Conservation (phyloP, 2,113 vertebrate genomes). For the Axis porcinus region DNA sequence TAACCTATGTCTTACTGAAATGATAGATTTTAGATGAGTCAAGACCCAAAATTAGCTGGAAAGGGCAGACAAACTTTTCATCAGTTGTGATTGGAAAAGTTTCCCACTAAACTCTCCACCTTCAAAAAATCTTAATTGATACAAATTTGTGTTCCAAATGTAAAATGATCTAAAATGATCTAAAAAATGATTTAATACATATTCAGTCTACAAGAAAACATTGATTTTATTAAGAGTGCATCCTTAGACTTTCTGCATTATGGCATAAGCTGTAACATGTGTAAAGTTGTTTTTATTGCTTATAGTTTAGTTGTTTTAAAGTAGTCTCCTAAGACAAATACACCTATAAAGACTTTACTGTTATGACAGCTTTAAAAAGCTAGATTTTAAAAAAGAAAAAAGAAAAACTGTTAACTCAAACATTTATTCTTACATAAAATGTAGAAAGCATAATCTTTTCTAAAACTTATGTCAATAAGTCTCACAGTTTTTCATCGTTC, state of each 20-base stretch:
- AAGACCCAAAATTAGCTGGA: background rate
- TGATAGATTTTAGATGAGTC: constrained; percentile 12
- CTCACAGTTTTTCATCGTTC: background rate
- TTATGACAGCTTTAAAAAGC: background rate
- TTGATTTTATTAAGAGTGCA: background rate
- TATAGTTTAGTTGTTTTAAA: background rate
- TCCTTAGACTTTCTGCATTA: background rate
- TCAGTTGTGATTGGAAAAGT: background rate
- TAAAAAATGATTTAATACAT: background rate
- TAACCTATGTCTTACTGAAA: constrained; percentile 28
- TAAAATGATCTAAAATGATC: background rate
- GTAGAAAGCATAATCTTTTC: background rate
- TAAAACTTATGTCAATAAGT: background rate
- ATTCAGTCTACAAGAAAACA: background rate
- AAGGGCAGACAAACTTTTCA: background rate
- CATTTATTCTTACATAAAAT: background rate
- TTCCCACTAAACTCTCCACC: background rate
- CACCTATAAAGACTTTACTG: background rate
- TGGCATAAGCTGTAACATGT: background rate
- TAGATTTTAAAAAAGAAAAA: background rate
- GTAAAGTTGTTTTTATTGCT: background rate
- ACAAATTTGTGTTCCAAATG: background rate
- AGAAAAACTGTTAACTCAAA: background rate
- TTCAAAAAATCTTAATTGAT: background rate
- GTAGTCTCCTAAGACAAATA: background rate